A percentile compares a stretch with the other conserved stretches of the same genome.
Conservation (phyloP, 2,797 vertebrate genomes). For the Syndactyla subalaris region DNA sequence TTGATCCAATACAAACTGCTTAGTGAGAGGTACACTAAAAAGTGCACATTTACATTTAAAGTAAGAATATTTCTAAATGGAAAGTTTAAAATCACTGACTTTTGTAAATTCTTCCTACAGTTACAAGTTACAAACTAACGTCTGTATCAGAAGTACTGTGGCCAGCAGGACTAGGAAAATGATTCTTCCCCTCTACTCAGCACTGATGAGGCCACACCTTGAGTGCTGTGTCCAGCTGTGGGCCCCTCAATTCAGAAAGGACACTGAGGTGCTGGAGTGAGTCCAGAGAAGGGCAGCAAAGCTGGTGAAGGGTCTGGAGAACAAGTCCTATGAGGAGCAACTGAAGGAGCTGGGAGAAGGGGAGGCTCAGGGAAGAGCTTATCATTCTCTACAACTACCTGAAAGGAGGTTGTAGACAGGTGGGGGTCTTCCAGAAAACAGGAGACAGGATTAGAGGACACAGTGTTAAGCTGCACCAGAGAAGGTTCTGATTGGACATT, state of each 20-base stretch:
- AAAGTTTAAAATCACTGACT: not conserved
- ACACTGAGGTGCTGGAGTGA: not conserved
- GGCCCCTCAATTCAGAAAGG: not conserved
- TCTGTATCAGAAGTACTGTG: not conserved
- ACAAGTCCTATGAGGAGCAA: not conserved
- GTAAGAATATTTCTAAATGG: not conserved
- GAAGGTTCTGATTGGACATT: not conserved
- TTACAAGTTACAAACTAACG: not conserved
- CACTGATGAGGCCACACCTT: not conserved
- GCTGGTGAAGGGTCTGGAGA: not conserved
- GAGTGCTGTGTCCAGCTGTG: not conserved
- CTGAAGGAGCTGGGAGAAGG: not conserved
- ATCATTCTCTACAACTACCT: too few species aligned
- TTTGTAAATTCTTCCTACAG: not conserved
- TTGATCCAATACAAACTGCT: not conserved
- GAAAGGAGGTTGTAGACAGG: rapidly evolving
- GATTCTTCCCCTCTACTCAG: not conserved
- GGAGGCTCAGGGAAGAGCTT: not conserved
- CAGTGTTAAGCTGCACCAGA: not conserved
- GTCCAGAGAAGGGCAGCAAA: not conserved
- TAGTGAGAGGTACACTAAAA: not conserved
- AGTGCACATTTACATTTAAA: not conserved
- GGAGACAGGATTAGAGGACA: not conserved
- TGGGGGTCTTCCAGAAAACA: not conserved
- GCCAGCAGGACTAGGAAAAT: not conserved